A percentile compares a stretch with the other conserved stretches of the same genome.
Evolutionary conservation across 2,797 vertebrate genomes (phyloP).

Genomic region (Pampus argenteus): DNA sequence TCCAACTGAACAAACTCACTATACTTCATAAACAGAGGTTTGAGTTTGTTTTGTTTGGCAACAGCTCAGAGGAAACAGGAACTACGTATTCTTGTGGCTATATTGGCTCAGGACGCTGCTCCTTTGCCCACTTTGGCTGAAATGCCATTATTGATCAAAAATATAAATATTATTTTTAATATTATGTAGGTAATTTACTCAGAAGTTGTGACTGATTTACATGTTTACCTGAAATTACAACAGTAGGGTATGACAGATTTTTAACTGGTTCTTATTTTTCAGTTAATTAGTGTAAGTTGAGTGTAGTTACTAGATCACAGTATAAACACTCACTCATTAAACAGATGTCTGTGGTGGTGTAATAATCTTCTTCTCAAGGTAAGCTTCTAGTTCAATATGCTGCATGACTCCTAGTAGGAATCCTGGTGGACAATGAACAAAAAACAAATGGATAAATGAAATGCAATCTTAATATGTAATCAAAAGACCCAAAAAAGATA

Average conservation of each 20-base stretch:
- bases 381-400: background rate
- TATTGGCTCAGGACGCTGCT: conserved; percentile 18
- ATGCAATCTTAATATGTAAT: background rate
- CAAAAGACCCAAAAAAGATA: background rate
- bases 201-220: background rate
- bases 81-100: conserved; percentile 36
- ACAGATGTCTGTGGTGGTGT: background rate
- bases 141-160: background rate
- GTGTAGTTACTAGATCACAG: background rate
- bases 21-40: conserved; percentile 45
- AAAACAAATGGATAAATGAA: background rate
- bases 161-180: background rate
- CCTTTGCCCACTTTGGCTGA: background rate
- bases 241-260: background rate
- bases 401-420: conserved; percentile 8
- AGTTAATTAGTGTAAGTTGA: no score
- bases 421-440: background rate
- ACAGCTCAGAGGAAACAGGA: conserved; percentile 59
- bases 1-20: conserved; percentile 21
- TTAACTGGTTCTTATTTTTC: background rate
- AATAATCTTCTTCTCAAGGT: background rate
- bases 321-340: background rate
- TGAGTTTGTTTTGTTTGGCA: conserved; percentile 64
- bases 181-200: background rate
- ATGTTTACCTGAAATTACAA: background rate